Evolutionary conservation across 2,888 invertebrate genomes (phyloP).

Genomic region (Calliscelio sp.): DNA sequence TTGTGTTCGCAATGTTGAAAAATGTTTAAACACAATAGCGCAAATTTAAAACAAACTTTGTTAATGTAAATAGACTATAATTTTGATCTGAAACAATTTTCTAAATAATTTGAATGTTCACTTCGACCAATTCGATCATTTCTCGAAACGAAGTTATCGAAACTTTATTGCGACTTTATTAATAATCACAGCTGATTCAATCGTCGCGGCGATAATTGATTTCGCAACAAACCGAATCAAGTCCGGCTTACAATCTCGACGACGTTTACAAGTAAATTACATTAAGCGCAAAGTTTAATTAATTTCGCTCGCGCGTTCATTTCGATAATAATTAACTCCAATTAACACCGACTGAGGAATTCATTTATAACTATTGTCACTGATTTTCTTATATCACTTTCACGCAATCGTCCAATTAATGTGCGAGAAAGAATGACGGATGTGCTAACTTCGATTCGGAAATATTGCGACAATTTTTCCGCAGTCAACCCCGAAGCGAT

Average conservation of each 20-base stretch:
- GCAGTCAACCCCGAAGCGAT: background rate
- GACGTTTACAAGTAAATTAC: slow-evolving; percentile 60
- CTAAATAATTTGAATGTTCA: too few relatives aligned
- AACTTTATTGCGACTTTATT: slow-evolving; percentile 38
- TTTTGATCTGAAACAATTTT: too few relatives aligned
- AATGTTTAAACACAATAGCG: too few relatives aligned
- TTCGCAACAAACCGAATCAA: slow-evolving; percentile 47
- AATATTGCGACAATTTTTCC: slow-evolving; percentile 37
- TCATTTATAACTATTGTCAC: slow-evolving; percentile 51
- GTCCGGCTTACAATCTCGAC: slow-evolving; percentile 35
- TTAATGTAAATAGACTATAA: too few relatives aligned
- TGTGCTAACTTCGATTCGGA: slow-evolving; percentile 25
- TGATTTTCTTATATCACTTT: slow-evolving; percentile 31
- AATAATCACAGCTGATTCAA: slow-evolving; percentile 47
- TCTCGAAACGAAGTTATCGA: background rate
- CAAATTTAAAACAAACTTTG: too few relatives aligned
- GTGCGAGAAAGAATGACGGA: background rate
- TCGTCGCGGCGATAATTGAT: slow-evolving; percentile 43
- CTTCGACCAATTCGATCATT: background rate
- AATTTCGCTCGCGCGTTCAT: slow-evolving; percentile 41
- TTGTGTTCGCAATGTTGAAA: too few relatives aligned
- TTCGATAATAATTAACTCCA: slow-evolving; percentile 52
- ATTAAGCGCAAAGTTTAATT: slow-evolving; percentile 63
- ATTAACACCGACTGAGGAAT: slow-evolving; percentile 36
- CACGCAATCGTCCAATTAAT: slow-evolving; percentile 28